Evolutionary conservation across 2,888 invertebrate genomes (phyloP).

Genomic region (Dugesia japonica): DNA sequence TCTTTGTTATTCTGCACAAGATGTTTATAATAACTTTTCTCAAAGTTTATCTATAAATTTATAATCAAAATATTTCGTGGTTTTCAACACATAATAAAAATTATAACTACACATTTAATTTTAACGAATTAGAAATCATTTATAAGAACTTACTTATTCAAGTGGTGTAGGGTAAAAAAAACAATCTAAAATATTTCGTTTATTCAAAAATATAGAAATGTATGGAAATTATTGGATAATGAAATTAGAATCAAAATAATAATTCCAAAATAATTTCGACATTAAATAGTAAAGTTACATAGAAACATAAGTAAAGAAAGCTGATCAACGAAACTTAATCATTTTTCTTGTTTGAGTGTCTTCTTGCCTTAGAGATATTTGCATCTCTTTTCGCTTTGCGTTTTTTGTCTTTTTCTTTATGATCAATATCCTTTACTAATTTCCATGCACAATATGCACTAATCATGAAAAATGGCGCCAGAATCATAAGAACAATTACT

Average conservation of each 20-base stretch:
- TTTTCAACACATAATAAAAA: too few relatives aligned
- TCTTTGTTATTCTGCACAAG: too few relatives aligned
- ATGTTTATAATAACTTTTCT: too few relatives aligned
- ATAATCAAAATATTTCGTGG: too few relatives aligned
- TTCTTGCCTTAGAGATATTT: slow-evolving; percentile 40
- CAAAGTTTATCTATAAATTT: too few relatives aligned
- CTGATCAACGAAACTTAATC: background rate
- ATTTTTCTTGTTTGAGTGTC: slow-evolving; percentile 20
- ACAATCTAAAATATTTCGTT: too few relatives aligned
- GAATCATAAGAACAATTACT: slow-evolving; percentile 50
- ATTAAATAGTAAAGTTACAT: too few relatives aligned
- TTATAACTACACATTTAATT: too few relatives aligned
- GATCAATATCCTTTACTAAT: slow-evolving; percentile 51
- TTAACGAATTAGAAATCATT: too few relatives aligned
- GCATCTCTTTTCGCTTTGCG: slow-evolving; percentile 47
- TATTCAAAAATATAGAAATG: background rate
- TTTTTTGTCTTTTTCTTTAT: slow-evolving; percentile 50
- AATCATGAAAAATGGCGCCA: slow-evolving; percentile 51
- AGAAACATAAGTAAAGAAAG: background rate
- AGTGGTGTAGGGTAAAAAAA: too few relatives aligned
- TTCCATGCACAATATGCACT: slow-evolving; percentile 52
- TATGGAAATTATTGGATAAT: background rate
- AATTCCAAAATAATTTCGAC: background rate
- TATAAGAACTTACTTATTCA: too few relatives aligned
- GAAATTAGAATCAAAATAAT: too few relatives aligned